Evolutionary conservation across 2,888 invertebrate genomes (phyloP).

Genomic region (Drosophila subquinaria): DNA sequence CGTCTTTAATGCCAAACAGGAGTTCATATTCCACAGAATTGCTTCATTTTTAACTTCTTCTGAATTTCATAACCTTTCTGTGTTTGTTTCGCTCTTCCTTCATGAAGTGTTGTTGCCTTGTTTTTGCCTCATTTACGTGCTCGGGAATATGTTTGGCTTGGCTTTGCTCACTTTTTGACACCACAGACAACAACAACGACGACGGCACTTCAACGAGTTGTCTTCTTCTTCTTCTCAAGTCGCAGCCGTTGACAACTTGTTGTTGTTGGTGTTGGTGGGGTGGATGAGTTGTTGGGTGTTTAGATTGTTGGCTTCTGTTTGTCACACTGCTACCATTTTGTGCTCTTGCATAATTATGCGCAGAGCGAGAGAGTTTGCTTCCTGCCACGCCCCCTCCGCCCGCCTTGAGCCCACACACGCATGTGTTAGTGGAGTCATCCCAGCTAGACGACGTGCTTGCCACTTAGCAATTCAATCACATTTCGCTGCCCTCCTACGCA

Average conservation of each 20-base stretch:
- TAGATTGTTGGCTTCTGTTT: slow-evolving; percentile 18
- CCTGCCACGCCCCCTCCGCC: slow-evolving; percentile 45
- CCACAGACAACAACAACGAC: slow-evolving; percentile 21
- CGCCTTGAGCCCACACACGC: not conserved
- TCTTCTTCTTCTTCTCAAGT: slow-evolving; percentile 34
- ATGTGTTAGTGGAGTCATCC: not conserved
- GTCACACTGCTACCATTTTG: slow-evolving; percentile 51
- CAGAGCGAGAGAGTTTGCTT: slow-evolving; percentile 29
- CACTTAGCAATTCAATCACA: slow-evolving; percentile 68
- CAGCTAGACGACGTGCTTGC: slow-evolving; percentile 32
- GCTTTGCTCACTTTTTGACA: slow-evolving; percentile 49
- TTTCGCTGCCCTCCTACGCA: slow-evolving; percentile 35
- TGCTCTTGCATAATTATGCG: slow-evolving; percentile 66
- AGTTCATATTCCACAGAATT: not conserved
- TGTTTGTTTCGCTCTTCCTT: not conserved
- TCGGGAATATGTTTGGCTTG: slow-evolving; percentile 54
- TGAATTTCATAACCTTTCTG: not conserved
- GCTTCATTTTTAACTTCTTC: not conserved
- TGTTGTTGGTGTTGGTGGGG: slow-evolving; percentile 33
- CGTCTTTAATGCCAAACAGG: too few species aligned
- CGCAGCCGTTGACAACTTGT: slow-evolving; percentile 53
- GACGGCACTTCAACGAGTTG: slow-evolving; percentile 41
- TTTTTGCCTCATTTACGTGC: slow-evolving; percentile 62
- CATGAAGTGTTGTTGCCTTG: slow-evolving; percentile 39
- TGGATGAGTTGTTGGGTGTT: slow-evolving; percentile 8